phyloP scores from a whole-genome alignment of 2,888 invertebrate genomes.

The Cybosia mesomella region DNA sequence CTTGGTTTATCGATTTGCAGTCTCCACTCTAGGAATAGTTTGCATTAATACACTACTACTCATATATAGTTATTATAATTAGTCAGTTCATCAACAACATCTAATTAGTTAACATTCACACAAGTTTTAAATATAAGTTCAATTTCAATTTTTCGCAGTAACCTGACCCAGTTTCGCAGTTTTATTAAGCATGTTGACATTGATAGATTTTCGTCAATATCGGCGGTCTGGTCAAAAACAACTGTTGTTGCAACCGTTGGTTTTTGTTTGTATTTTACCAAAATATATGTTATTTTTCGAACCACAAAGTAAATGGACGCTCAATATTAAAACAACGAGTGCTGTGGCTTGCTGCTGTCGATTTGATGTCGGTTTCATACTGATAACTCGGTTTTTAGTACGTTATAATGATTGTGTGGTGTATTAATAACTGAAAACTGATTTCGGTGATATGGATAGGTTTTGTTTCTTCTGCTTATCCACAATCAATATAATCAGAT shows the following conservation, averaged over 20 bases:
- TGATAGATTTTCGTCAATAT: slow-evolving; percentile 49
- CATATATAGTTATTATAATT: too few relatives aligned
- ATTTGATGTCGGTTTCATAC: neutral
- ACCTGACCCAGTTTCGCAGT: slow-evolving; percentile 34
- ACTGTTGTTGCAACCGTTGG: slow-evolving; percentile 21
- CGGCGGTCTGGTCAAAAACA: slow-evolving; percentile 37
- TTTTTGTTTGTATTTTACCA: slow-evolving; percentile 17
- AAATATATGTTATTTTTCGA: slow-evolving; percentile 13
- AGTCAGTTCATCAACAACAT: too few relatives aligned
- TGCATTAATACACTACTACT: too few relatives aligned
- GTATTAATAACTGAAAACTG: neutral
- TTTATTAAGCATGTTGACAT: slow-evolving; percentile 48
- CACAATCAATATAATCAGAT: too few relatives aligned
- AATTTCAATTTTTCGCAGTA: slow-evolving; percentile 29
- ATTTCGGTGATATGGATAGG: neutral
- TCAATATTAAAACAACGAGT: slow-evolving; percentile 3
- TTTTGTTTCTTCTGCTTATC: too few relatives aligned
- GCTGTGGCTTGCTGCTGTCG: neutral
- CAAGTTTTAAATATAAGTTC: slow-evolving; percentile 13
- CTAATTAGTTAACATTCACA: neutral
- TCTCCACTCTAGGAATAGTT: too few relatives aligned
- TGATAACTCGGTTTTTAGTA: neutral
- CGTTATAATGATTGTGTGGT: neutral
- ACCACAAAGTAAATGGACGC: slow-evolving; percentile 7
- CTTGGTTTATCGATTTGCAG: neutral